Conservation (phyloP, 2,888 invertebrate genomes). For the Arctia plantaginis region DNA sequence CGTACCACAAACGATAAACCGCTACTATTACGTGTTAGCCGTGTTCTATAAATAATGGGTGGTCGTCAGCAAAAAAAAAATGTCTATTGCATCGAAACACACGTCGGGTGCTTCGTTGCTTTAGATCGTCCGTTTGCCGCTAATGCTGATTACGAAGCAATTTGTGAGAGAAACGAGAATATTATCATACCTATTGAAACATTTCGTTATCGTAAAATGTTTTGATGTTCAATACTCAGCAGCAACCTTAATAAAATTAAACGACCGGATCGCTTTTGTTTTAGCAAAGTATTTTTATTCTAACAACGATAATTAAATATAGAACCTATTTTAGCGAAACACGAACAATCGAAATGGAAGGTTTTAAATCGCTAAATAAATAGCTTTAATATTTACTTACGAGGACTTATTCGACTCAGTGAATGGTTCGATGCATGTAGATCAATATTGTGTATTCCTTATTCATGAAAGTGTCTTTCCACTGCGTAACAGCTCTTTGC, state of each 20-base stretch:
- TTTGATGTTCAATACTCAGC: slow-evolving; percentile 16
- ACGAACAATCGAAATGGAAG: not conserved
- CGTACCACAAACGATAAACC: slow-evolving; percentile 60
- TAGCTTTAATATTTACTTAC: slow-evolving; percentile 41
- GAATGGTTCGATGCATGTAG: slow-evolving; percentile 55
- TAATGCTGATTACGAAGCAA: slow-evolving; percentile 54
- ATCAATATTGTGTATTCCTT: slow-evolving; percentile 71
- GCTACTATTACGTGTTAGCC: slow-evolving; percentile 54
- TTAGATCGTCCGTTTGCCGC: slow-evolving; percentile 49
- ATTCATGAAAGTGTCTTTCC: slow-evolving; percentile 66
- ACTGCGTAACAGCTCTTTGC: slow-evolving; percentile 49
- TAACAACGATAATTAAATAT: not conserved
- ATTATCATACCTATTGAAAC: slow-evolving; percentile 40
- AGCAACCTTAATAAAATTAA: slow-evolving; percentile 12
- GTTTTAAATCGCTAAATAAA: slow-evolving; percentile 27
- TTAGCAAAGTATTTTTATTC: slow-evolving; percentile 2
- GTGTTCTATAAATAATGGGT: slow-evolving; percentile 66
- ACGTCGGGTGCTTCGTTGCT: slow-evolving; percentile 43
- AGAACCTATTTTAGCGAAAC: not conserved
- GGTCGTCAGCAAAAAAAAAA: slow-evolving; percentile 57
- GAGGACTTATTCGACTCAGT: slow-evolving; percentile 43
- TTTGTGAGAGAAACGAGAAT: slow-evolving; percentile 42
- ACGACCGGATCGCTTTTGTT: slow-evolving; percentile 3
- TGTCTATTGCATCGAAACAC: slow-evolving; percentile 55
- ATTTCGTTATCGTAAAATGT: slow-evolving; percentile 17